Percentiles rank a stretch among this genome's conserved stretches.
Conservation (phyloP, 53 echinoderm and acorn worm species). For the Holothuria leucospilota region DNA sequence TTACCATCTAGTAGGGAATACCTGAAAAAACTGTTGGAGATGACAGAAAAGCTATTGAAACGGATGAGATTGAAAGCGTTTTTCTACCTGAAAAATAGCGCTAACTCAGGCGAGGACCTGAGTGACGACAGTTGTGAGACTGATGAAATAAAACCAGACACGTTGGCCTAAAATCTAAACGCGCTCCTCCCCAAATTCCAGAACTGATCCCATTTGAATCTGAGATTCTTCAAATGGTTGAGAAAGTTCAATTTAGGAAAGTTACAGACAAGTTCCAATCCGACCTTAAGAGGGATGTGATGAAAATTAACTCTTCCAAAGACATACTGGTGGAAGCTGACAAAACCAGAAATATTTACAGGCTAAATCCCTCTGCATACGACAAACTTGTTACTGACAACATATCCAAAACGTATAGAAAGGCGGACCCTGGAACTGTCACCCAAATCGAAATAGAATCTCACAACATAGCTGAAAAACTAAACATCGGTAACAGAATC, state of each 20-base stretch:
- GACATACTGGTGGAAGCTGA: neutral
- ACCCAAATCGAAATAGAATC: neutral
- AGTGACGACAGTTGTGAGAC: neutral
- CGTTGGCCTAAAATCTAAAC: conserved; percentile 4
- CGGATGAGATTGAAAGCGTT: conserved; percentile 39
- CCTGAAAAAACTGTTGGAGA: no score
- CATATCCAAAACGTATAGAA: neutral
- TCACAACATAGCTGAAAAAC: no score
- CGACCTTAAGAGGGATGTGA: neutral
- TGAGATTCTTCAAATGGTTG: neutral
- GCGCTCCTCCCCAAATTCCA: conserved; percentile 3
- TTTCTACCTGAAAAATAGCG: neutral
- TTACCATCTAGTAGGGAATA: no score
- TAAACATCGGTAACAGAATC: no score
- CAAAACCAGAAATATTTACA: conserved; percentile 20
- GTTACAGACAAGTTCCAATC: neutral
- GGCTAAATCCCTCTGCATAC: neutral
- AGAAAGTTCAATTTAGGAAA: neutral
- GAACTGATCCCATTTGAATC: conserved; percentile 2
- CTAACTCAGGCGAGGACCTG: neutral
- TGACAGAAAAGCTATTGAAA: neutral
- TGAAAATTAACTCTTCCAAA: neutral
- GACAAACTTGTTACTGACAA: conserved; percentile 19
- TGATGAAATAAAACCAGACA: neutral
- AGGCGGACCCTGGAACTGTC: neutral